A percentile compares a stretch with the other conserved stretches of the same genome.
phyloP scores from a whole-genome alignment of 2,113 vertebrate genomes.

The Rostratula benghalensis region DNA sequence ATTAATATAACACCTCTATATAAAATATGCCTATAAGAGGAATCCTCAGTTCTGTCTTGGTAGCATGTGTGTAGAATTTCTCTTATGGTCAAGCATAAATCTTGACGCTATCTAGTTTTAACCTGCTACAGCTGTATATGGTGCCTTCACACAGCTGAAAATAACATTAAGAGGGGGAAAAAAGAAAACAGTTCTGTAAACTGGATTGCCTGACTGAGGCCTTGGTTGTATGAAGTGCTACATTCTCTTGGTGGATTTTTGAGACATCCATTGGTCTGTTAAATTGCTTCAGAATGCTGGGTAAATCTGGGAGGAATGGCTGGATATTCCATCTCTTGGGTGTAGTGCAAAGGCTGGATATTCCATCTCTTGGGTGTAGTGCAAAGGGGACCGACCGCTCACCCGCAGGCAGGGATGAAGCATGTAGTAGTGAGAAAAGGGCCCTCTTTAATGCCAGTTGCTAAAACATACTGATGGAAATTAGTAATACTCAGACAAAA shows the following conservation, averaged over 20 bases:
- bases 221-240: neutral
- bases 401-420: neutral
- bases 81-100: neutral
- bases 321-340: rapidly evolving
- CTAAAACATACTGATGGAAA: neutral
- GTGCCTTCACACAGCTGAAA: neutral
- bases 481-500: neutral
- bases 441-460: neutral
- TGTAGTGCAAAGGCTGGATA: neutral
- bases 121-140: neutral
- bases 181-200: rapidly evolving
- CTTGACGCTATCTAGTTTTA: neutral
- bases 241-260: neutral
- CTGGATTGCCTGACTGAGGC: neutral
- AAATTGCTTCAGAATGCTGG: neutral
- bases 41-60: neutral
- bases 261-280: neutral
- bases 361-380: neutral
- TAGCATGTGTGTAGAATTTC: neutral
- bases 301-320: neutral
- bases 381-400: neutral
- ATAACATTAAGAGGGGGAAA: neutral
- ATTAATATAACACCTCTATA: neutral
- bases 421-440: neutral
- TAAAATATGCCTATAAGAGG: neutral